These are phyloP conservation scores for Campylomormyrus tamandua DNA, from an alignment of 2,113 vertebrate genomes.

Conservation along the genomic window DNA sequence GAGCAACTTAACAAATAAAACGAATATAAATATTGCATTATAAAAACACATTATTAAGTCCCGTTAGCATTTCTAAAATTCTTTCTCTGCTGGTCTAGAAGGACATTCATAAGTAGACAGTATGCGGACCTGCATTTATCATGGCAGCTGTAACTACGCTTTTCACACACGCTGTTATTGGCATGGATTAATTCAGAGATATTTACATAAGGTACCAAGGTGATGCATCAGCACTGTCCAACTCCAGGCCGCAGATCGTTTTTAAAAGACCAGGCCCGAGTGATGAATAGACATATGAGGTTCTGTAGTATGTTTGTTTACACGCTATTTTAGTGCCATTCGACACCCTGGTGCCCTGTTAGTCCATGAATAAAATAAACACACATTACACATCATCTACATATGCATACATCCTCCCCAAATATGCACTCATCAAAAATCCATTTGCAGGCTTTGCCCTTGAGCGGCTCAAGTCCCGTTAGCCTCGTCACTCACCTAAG, in stretches of 20 bases:
- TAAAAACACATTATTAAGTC: background rate
- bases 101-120: background rate
- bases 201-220: background rate
- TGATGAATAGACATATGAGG: background rate
- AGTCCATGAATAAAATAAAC: constrained; percentile 1
- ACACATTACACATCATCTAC: background rate
- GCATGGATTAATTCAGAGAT: background rate
- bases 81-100: background rate
- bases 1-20: background rate
- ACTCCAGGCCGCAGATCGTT: background rate
- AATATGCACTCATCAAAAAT: background rate
- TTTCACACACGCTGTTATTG: background rate
- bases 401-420: background rate
- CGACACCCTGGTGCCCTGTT: background rate
- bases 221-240: background rate
- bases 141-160: background rate
- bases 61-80: background rate
- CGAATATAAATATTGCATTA: background rate
- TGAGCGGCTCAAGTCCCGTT: background rate
- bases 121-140: background rate
- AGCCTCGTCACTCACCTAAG: constrained; percentile 7
- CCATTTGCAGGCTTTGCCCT: background rate
- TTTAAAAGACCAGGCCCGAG: background rate
- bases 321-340: background rate
- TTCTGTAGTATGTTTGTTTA: background rate